Evolutionary conservation across 1,140 invertebrate genomes (phyloP), one percentile per base, ranked within the genome.

Genomic region (Drosophila pachea): DNA sequence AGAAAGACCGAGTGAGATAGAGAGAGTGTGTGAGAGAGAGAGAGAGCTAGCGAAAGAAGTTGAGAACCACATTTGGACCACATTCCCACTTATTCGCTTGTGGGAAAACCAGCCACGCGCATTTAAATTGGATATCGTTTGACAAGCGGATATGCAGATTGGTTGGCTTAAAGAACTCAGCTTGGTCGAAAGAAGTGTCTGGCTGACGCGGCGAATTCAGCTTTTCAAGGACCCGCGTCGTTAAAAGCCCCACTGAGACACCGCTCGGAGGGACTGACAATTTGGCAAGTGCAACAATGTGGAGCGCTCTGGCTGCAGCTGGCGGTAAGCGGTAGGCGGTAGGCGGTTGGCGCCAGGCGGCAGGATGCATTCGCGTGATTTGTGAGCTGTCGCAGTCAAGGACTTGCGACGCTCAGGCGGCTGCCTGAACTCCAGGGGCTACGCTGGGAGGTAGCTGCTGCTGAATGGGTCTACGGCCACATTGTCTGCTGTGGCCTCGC

Each of bases 321-420:
- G 14, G 8, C 6, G 54, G 49, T 68, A 54, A 14, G 14, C 42
- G 22, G 16, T 4, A 42, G n/a, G 35, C 43, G 55, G 36, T 33
- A 36, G 31, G 45, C 16, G 8, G 32, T 55, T 43, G 4, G 36
- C 29, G 49, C 38, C 40, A 36, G 11, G 36, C n/a, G 47, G 52
- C 52, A 47, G 6, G 49, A 29, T 31, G 32, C n/a, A 22, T 36
- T 45, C 56, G 35, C 40, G 47, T 65, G 62, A 66, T 65, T 53
- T 70, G 68, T 70, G 52, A 53, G 62, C 68, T 29, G 38, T 16
- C 38, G 29, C 7, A 45, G 50, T 50, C 45, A 55, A 55, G 66
- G 45, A 36, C 38, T 36, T 6, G 33, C 61, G 61, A 32, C 47
- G 22, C 33, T n/a, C 16, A 32, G 61, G 32, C 33, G 36, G 12